phyloP scores from a whole-genome alignment of 2,113 vertebrate species.

The Cercocebus atys region DNA sequence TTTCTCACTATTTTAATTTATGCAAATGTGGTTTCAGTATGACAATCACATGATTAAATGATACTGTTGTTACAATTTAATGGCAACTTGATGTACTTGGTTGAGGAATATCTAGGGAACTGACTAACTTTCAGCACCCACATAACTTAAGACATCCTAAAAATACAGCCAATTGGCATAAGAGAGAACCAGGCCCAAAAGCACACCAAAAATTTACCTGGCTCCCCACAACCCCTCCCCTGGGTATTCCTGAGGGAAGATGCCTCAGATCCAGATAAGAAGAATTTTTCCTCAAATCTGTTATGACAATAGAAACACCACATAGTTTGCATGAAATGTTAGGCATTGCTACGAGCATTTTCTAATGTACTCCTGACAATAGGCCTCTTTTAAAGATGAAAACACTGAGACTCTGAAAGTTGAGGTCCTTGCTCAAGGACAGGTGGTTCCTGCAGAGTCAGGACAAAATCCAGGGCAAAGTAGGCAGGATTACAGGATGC shows the following conservation, averaged over 20 bases:
- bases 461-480: background rate
- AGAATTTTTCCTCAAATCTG: background rate
- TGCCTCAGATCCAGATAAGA: background rate
- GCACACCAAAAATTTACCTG: background rate
- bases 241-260: background rate
- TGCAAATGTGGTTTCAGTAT: background rate
- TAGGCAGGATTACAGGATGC: background rate
- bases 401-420: background rate
- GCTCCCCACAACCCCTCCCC: accelerated
- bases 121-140: background rate
- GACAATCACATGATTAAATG: background rate
- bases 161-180: background rate
- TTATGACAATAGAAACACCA: background rate
- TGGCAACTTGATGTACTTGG: background rate
- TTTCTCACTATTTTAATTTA: too few species aligned
- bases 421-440: background rate
- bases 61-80: background rate
- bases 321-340: background rate
- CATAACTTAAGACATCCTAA: background rate
- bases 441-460: background rate
- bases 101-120: background rate
- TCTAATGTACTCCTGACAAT: background rate
- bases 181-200: background rate
- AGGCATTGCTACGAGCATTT: background rate
- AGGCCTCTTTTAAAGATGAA: background rate